Evolutionary conservation across 2,888 invertebrate genomes (phyloP), one percentile per base, ranked within the genome.

Genomic region (Pterostichus madidus): DNA sequence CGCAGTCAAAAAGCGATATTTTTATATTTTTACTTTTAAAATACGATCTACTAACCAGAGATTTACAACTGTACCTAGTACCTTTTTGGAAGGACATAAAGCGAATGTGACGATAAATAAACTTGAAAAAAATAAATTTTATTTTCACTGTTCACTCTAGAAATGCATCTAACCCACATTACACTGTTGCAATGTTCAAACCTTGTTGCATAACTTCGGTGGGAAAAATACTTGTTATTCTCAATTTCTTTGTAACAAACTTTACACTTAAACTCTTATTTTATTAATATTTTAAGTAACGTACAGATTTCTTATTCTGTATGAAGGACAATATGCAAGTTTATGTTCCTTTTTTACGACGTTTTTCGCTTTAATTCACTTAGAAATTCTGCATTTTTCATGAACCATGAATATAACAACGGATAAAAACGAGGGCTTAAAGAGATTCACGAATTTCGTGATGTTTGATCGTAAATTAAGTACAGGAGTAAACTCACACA

Each of bases 321-420:
- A 64, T 35, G 64, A 35, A 64, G 64, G 13, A 64, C 64, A 64
- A 64, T 39, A 39, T 64, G 2, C 11, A 35, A 64, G 64, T 64
- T 64, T 17, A 56, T 17, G 56, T 17, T 17, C 3, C 3, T 15
- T 56, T 56, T 49, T 64, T 64, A 64, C 64, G 64, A 64, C n/a
- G 64, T 5, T 35, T 64, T 64, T 13, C 64, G 10, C 35, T 64
- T 64, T 64, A 64, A 64, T 64, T 64, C 35, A 35, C 64, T 64
- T 64, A 64, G 13, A 64, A 64, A 2, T 17, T 35, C 64, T 64
- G 64, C 32, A 64, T 64, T 64, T 64, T 64, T 64, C 64, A 64
- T 64, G 64, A 64, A 35, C 32, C 64, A 64, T 35, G 64, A 64
- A 35, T n/a, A 64, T 32, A 31, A 7, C 64, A 35, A 6, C 4